These are phyloP conservation scores for Deilephila porcellus DNA, from an alignment of 2,888 invertebrate species.

Conservation along the genomic window DNA sequence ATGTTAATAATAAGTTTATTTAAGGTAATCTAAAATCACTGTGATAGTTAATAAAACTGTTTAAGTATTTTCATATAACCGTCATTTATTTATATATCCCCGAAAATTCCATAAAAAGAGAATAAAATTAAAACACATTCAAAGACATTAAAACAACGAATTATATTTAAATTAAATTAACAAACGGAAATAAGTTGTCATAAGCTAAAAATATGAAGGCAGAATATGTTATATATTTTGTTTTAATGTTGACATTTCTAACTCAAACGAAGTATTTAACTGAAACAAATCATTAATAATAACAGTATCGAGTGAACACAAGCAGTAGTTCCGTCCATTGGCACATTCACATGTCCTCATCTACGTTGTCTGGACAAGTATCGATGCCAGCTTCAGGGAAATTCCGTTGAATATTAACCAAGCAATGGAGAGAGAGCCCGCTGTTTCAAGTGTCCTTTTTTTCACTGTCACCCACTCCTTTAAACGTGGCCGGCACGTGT, in stretches of 20 bases:
- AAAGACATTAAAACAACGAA: conserved; percentile 64
- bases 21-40: conserved; percentile 55
- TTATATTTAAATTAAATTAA: conserved; percentile 81
- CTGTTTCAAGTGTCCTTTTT: conserved; percentile 81
- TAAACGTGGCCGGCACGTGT: conserved; percentile 52
- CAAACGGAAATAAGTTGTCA: conserved; percentile 77
- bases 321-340: conserved; percentile 73
- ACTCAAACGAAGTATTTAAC: conserved; percentile 68
- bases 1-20: conserved; percentile 39
- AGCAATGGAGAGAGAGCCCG: conserved; percentile 62
- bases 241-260: conserved; percentile 62
- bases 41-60: conserved; percentile 66
- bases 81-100: conserved; percentile 33
- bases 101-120: conserved; percentile 18
- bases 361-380: conserved; percentile 67
- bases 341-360: conserved; percentile 70
- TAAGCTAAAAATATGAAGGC: conserved; percentile 73
- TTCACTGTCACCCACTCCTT: conserved; percentile 75
- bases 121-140: conserved; percentile 41
- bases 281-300: conserved; percentile 66
- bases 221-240: conserved; percentile 48
- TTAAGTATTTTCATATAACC: conserved; percentile 42
- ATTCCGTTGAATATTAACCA: conserved; percentile 82
- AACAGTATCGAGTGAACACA: conserved; percentile 68
- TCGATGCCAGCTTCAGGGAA: conserved; percentile 77